Evolutionary conservation across 2,797 vertebrate species (phyloP), one percentile per base, ranked within the genome.

Genomic region (Harpagifer antarcticus): DNA sequence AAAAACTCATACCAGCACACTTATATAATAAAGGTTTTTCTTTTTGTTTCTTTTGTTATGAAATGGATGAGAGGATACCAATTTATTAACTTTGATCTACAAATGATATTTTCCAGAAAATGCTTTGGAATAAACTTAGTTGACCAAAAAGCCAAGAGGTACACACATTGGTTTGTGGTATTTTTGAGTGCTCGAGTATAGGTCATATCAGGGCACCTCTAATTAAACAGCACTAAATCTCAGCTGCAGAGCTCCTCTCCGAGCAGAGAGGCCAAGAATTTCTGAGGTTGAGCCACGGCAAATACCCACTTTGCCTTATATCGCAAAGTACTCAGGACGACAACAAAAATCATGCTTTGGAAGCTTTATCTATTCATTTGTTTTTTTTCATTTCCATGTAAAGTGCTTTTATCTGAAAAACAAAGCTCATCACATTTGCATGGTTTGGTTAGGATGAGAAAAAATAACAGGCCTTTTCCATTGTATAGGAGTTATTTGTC

Each of bases 261-360:
- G 9, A 54, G 56, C 63, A 59, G 20, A 75, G 78, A 82, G 54
- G 59, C 48, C 17, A 9, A 60, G 11, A 62, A 49, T 67, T n/a
- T 50, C 45, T 45, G 52, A 76, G 66, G 13, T 53, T 73, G 49
- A 61, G 72, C 58, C 33, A 50, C 3, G 5, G 42, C 19, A 69
- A 68, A 83, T 15, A 12, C 15, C 60, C 78, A 56, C 55, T 73
- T 60, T 85, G 88, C 68, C 86, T 88, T 89, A 86, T 2, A 43
- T 64, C 20, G 74, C 42, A 0, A 68, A 72, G 56, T 65, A 87
- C 87, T 93, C 91, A 90, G 89, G 88, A 86, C 2, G 37, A 74
- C 42, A 55, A 76, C 68, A 42, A 23, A 23, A 57, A 19, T 27
- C 4, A 49, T 56, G 49, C 78, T 82, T 87, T 76, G 50, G 20